Evolutionary conservation across 1,140 invertebrate species (phyloP).

Genomic region (Ctenoplectra terminalis): DNA sequence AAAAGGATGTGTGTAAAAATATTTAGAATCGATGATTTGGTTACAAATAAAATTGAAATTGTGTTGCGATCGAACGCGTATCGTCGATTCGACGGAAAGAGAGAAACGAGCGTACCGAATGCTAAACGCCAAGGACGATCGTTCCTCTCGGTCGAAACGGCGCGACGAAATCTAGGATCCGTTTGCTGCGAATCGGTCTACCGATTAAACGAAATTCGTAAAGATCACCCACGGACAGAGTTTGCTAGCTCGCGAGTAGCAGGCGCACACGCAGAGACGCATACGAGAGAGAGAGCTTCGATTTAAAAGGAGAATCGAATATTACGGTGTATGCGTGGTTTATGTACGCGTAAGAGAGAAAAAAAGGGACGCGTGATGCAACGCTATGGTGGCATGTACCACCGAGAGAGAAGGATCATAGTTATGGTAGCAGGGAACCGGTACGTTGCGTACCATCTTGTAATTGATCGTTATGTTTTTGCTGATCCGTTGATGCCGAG

Average conservation of each 20-base stretch:
- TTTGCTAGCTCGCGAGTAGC: neutral
- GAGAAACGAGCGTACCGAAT: neutral
- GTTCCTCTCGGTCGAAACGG: constrained; percentile 1
- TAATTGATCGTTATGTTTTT: constrained; percentile 70
- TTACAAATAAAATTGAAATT: no score
- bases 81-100: neutral
- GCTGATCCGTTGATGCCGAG: constrained; percentile 82
- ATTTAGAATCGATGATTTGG: neutral
- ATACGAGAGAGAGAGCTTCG: neutral
- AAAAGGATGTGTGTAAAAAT: neutral
- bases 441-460: constrained; percentile 1
- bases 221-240: no score
- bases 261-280: constrained; percentile 38
- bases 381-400: neutral
- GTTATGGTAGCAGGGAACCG: constrained; percentile 3
- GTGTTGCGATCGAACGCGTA: no score
- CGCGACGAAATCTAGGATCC: neutral
- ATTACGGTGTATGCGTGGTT: neutral
- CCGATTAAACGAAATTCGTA: no score
- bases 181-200: neutral
- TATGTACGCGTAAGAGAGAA: neutral
- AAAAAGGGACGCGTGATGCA: neutral
- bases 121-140: neutral
- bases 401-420: neutral
- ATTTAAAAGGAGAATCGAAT: neutral